Evolutionary conservation across 2,888 invertebrate genomes (phyloP).

Genomic region (Machimus atricapillus): DNA sequence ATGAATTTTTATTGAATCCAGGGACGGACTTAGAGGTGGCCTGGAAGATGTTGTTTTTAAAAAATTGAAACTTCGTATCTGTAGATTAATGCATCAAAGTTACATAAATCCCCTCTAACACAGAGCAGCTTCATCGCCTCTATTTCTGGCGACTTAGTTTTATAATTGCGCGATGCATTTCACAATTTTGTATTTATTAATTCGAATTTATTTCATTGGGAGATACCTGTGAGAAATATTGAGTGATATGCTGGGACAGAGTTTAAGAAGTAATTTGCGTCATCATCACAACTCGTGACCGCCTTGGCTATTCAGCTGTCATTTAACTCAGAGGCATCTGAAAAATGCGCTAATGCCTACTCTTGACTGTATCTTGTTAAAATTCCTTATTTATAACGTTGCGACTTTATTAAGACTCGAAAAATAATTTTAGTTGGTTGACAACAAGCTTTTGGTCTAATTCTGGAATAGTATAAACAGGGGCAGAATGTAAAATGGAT

Average conservation of each 20-base stretch:
- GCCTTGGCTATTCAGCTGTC: not conserved
- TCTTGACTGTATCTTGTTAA: not conserved
- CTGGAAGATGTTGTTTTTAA: not conserved
- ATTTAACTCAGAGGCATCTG: not conserved
- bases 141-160: not conserved
- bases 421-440: not conserved
- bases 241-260: not conserved
- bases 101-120: not conserved
- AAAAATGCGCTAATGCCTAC: not conserved
- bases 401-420: not conserved
- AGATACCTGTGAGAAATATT: not conserved
- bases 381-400: not conserved
- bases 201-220: not conserved
- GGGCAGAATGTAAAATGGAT: not conserved
- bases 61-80: not conserved
- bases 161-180: not conserved
- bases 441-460: not conserved
- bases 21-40: constrained; percentile 1
- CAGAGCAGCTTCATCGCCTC: not conserved
- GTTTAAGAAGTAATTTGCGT: not conserved
- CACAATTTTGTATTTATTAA: not conserved
- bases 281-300: not conserved
- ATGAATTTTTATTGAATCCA: constrained; percentile 30
- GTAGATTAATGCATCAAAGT: not conserved
- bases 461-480: not conserved